A percentile compares a stretch with the other conserved stretches of the same genome.
phyloP scores from a whole-genome alignment of 2,797 vertebrate genomes.

The Erithacus rubecula region DNA sequence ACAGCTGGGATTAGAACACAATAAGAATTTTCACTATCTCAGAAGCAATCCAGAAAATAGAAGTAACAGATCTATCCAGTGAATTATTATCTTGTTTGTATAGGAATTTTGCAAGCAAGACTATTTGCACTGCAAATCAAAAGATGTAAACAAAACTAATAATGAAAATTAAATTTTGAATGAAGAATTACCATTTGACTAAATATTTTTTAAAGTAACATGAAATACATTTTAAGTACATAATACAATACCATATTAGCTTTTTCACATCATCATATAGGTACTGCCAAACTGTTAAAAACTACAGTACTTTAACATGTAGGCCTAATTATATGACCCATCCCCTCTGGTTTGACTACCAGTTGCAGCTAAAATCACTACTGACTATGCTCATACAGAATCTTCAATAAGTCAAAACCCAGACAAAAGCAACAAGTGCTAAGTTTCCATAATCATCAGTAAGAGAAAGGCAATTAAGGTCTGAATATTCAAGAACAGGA shows the following conservation, averaged over 20 bases:
- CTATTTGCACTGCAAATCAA: neutral
- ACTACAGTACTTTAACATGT: neutral
- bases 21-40: neutral
- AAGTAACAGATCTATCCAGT: neutral
- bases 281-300: neutral
- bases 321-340: neutral
- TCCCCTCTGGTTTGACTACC: neutral
- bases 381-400: neutral
- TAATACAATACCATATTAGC: neutral
- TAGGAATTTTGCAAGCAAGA: neutral
- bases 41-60: neutral
- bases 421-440: neutral
- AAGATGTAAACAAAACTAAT: neutral
- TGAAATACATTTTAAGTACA: neutral
- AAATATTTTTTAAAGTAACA: neutral
- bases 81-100: neutral
- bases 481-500: neutral
- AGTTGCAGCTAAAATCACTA: neutral
- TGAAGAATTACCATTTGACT: neutral
- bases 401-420: neutral
- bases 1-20: neutral
- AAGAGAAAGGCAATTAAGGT: neutral
- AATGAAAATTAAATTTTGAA: neutral
- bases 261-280: neutral
- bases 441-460: neutral